These are phyloP conservation scores for Tachysurus fulvidraco DNA, from an alignment of 2,113 vertebrate species.

Conservation along the genomic window DNA sequence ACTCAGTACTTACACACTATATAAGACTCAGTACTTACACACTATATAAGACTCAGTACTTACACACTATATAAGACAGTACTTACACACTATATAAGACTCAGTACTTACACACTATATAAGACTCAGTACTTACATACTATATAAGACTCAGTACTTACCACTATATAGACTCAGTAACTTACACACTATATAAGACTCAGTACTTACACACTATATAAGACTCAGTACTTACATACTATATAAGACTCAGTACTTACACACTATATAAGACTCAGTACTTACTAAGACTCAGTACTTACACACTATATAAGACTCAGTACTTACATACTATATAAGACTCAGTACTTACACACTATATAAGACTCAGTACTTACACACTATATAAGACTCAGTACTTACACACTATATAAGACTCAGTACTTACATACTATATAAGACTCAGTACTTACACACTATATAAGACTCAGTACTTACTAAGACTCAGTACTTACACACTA, in stretches of 20 bases:
- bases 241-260: background rate
- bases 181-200: background rate
- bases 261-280: background rate
- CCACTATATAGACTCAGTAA: too few species aligned
- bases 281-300: background rate
- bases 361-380: too few species aligned
- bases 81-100: too few species aligned
- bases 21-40: too few species aligned
- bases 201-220: too few species aligned
- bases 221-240: too few species aligned
- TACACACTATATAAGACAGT: background rate
- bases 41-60: background rate
- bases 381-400: background rate
- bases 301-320: background rate
- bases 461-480: too few species aligned
- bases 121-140: background rate
- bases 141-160: too few species aligned
- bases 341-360: background rate
- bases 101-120: background rate
- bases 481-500: background rate
- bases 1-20: background rate
- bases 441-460: background rate
- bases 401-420: background rate
- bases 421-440: too few species aligned
- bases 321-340: too few species aligned